These are phyloP conservation scores for Pseudorhombus dupliciocellatus DNA, from an alignment of 2,113 vertebrate species.

Conservation along the genomic window DNA sequence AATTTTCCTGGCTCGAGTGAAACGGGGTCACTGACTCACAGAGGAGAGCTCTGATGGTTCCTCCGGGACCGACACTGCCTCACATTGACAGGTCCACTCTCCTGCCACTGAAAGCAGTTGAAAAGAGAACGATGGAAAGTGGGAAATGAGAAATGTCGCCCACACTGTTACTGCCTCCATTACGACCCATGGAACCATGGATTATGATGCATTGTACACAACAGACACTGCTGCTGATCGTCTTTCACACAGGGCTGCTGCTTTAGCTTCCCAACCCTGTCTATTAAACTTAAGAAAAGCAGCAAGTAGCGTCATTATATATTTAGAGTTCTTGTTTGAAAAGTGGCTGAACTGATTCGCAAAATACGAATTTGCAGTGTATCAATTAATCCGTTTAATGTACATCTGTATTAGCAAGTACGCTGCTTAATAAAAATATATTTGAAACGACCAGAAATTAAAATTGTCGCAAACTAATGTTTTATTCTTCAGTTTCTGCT, in stretches of 20 bases:
- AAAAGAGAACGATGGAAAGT: slow-evolving; percentile 66
- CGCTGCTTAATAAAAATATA: background rate
- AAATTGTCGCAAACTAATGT: too few species aligned
- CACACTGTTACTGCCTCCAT: slow-evolving; percentile 19
- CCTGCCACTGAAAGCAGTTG: slow-evolving; percentile 47
- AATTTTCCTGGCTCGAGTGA: slow-evolving; percentile 67
- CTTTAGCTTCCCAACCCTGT: background rate
- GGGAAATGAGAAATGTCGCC: slow-evolving; percentile 53
- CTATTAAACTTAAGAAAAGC: background rate
- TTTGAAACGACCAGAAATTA: background rate
- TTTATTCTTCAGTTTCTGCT: background rate
- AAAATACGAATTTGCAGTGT: too few species aligned
- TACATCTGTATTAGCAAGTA: background rate
- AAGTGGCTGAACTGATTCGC: background rate
- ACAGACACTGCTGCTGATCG: background rate
- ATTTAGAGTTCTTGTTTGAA: background rate
- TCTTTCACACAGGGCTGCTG: background rate
- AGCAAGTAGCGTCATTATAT: background rate
- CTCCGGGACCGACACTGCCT: slow-evolving; percentile 69
- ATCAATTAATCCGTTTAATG: background rate
- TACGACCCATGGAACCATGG: slow-evolving; percentile 29
- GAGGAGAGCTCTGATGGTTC: slow-evolving; percentile 56
- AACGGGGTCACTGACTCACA: slow-evolving; percentile 79
- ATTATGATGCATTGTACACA: slow-evolving; percentile 6
- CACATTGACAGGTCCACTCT: slow-evolving; percentile 64